Evolutionary conservation across 2,888 invertebrate genomes (phyloP).

Genomic region (Meganola albula): DNA sequence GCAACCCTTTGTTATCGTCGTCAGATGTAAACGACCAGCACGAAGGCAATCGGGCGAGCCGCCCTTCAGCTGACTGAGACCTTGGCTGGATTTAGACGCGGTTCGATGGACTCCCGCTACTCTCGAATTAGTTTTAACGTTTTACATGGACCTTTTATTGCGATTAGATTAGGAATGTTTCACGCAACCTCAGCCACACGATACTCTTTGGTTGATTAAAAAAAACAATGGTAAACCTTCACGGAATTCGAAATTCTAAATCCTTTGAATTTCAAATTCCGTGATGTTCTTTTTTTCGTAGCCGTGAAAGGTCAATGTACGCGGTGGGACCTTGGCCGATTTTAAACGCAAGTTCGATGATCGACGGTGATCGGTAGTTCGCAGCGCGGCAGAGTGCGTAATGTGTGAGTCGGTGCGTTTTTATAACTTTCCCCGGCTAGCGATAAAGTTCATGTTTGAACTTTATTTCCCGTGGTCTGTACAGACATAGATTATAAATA

Average conservation of each 20-base stretch:
- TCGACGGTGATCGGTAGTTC: constrained; percentile 32
- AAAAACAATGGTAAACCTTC: constrained; percentile 28
- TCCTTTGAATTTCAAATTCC: no score
- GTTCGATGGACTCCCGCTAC: constrained; percentile 67
- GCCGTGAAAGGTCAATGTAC: constrained; percentile 54
- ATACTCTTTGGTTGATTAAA: constrained; percentile 32
- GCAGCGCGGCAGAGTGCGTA: constrained; percentile 42
- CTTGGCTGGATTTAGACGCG: constrained; percentile 74
- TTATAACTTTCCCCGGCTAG: constrained; percentile 63
- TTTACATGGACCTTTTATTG: constrained; percentile 57
- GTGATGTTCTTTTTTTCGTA: constrained; percentile 34
- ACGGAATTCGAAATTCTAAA: constrained; percentile 29
- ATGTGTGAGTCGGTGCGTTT: no score
- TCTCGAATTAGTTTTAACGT: constrained; percentile 63
- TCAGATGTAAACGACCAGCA: constrained; percentile 66
- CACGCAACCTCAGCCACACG: constrained; percentile 49
- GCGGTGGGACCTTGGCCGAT: constrained; percentile 70
- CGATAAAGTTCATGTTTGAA: constrained; percentile 64
- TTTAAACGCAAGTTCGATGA: constrained; percentile 67
- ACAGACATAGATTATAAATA: constrained; percentile 57
- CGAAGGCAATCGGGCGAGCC: constrained; percentile 61
- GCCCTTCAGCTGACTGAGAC: constrained; percentile 72
- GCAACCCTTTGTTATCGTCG: constrained; percentile 70
- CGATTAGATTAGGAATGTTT: constrained; percentile 46
- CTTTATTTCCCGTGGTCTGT: constrained; percentile 58